These are phyloP conservation scores for Ischnus inquisitorius DNA, from an alignment of 2,888 invertebrate species.

Conservation along the genomic window DNA sequence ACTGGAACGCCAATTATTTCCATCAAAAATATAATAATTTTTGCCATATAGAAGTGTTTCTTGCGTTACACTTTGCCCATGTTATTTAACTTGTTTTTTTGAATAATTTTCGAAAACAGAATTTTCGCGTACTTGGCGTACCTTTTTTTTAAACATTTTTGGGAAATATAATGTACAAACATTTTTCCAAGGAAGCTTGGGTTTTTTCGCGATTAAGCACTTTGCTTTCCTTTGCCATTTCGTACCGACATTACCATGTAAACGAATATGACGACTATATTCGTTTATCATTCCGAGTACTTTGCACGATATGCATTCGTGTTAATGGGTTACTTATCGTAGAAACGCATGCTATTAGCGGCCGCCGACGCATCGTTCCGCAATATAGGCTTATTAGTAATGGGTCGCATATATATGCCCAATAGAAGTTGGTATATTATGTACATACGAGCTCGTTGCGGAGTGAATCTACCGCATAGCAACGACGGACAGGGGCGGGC, in stretches of 20 bases:
- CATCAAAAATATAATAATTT: too few species aligned
- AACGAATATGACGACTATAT: background rate
- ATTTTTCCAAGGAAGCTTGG: too few species aligned
- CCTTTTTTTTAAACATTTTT: too few species aligned
- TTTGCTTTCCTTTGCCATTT: too few species aligned
- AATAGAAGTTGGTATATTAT: slow-evolving; percentile 6
- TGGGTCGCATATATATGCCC: slow-evolving; percentile 8
- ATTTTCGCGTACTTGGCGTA: too few species aligned
- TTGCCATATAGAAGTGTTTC: too few species aligned
- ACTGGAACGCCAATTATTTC: too few species aligned
- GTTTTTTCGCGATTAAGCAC: too few species aligned
- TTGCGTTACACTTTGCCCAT: too few species aligned
- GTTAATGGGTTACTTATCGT: slow-evolving; percentile 5
- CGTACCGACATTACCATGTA: background rate
- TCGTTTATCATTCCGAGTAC: background rate
- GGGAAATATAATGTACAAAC: too few species aligned
- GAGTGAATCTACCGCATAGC: background rate
- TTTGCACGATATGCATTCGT: background rate
- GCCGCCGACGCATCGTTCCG: slow-evolving; percentile 4
- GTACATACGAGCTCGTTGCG: background rate
- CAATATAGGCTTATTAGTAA: slow-evolving; percentile 9
- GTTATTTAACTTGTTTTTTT: too few species aligned
- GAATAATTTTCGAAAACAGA: too few species aligned
- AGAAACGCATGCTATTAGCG: slow-evolving; percentile 14
- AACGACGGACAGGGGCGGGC: slow-evolving; percentile 29